Base-by-base conservation (phyloP, 2,888 invertebrate species). In the Amiota communis region DNA sequence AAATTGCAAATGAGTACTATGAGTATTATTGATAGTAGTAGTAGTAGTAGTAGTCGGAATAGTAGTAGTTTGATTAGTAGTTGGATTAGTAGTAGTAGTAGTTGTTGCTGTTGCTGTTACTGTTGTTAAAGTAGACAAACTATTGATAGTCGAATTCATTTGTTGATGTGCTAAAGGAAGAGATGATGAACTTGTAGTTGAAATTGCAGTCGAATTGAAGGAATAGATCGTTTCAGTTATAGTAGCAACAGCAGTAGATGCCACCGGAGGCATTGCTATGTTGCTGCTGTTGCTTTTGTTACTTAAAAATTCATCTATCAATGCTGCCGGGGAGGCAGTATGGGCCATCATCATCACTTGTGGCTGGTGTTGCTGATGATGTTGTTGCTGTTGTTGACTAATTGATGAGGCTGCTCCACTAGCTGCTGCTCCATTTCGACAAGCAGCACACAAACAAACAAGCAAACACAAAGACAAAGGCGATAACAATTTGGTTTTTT, bases 1-100 rank as follows among this genome's bases (percentile, higher is more conserved):
- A 83, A 82, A 86, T 81, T 85, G 89, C 81, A 85, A 83, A 80
- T 85, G 84, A 80, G 81, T 83, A 83, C 84, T 80, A 81, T 77
- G 76, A 79, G 77, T 78, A 78, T 75, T 76, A 73, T 76, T 82
- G 81, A 86, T 36, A 36, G 36, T 83, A 82, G 85, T 78, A 78
- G 76, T 76, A 73, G 77, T 82, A 82, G 86, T 83, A 82, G 85
- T 81, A 81, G 82, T 80, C 78, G 79, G 81, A 81, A 79, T 80
- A 80, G 79, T 80, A 78, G 80, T 79, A 77, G 78, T 79, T 78
- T 79, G 79, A 77, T 76, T 78, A 74, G 78, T 74, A 79, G 75
- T 78, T 75, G 79, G 71, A 80, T 78, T 74, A 78, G 75, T 79
- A 78, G 76, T 75, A 69, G 63, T 47, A 13, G 47, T 61, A 77